Evolutionary conservation across 2,797 vertebrate species (phyloP).

Genomic region (Myoxocephalus aenaeus): DNA sequence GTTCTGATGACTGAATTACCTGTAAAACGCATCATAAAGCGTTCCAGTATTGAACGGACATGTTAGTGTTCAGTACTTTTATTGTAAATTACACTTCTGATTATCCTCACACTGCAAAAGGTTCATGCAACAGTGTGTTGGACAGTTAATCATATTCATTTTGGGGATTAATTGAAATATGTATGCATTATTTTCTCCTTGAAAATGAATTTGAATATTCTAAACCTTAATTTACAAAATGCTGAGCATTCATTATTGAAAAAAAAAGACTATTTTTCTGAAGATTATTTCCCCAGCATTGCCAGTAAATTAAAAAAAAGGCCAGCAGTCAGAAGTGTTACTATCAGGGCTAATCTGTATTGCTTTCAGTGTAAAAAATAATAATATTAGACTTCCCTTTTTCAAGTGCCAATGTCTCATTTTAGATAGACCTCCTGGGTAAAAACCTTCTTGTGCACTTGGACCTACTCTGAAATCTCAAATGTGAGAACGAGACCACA

Average conservation of each 20-base stretch:
- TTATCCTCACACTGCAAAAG: background rate
- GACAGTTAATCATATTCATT: background rate
- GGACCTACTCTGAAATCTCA: conserved; percentile 34
- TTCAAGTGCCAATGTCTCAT: conserved; percentile 26
- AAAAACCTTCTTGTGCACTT: conserved; percentile 23
- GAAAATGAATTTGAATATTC: background rate
- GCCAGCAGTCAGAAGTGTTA: background rate
- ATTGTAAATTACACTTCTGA: background rate
- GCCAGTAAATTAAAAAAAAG: too few relatives aligned
- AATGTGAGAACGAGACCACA: conserved; percentile 45
- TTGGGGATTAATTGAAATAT: background rate
- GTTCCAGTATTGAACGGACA: background rate
- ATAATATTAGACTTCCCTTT: conserved; percentile 27
- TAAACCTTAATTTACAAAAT: background rate
- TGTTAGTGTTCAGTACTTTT: background rate
- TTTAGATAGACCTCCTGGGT: conserved; percentile 8
- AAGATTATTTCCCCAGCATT: background rate
- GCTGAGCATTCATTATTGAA: too few relatives aligned
- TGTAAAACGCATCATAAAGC: conserved; percentile 7
- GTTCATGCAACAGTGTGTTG: background rate
- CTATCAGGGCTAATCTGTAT: background rate
- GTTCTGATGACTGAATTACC: conserved; percentile 8
- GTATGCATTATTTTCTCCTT: background rate
- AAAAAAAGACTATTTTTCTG: background rate
- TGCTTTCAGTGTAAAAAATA: too few relatives aligned